Conservation (phyloP, 2,113 vertebrate species). For the Callithrix jacchus region DNA sequence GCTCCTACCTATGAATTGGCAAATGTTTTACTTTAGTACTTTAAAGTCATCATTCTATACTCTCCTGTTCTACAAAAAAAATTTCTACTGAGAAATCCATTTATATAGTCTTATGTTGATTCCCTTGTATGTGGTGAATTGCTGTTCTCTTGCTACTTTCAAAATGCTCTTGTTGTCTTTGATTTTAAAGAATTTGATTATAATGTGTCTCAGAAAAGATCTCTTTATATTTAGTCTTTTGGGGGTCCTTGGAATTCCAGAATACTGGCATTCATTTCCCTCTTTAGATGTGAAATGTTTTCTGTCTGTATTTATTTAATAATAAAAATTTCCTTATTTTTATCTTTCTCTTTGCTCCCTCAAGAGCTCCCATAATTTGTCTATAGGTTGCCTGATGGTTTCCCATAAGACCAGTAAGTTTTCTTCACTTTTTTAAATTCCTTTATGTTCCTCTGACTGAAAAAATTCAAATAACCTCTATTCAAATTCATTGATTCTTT, state of each 20-base stretch:
- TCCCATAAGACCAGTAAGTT: background rate
- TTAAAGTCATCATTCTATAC: background rate
- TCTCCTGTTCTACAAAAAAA: background rate
- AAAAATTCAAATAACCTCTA: background rate
- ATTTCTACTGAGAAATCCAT: background rate
- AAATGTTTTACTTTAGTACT: background rate
- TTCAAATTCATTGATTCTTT: background rate
- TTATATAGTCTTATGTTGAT: background rate
- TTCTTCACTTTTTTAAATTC: background rate
- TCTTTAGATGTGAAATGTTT: background rate
- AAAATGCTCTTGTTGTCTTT: background rate
- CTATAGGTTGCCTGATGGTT: background rate
- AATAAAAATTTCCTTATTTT: background rate
- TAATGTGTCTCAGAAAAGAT: background rate
- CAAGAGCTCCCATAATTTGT: background rate
- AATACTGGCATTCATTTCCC: background rate
- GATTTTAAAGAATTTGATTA: background rate
- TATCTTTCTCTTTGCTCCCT: background rate
- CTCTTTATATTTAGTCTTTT: background rate
- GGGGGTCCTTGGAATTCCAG: background rate
- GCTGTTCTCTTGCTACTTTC: background rate
- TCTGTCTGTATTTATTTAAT: background rate
- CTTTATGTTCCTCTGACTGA: background rate
- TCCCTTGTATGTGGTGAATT: background rate
- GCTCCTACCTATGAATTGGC: too few species aligned